Conservation (phyloP, 1,140 invertebrate species). For the Conopomorpha cramerella region DNA sequence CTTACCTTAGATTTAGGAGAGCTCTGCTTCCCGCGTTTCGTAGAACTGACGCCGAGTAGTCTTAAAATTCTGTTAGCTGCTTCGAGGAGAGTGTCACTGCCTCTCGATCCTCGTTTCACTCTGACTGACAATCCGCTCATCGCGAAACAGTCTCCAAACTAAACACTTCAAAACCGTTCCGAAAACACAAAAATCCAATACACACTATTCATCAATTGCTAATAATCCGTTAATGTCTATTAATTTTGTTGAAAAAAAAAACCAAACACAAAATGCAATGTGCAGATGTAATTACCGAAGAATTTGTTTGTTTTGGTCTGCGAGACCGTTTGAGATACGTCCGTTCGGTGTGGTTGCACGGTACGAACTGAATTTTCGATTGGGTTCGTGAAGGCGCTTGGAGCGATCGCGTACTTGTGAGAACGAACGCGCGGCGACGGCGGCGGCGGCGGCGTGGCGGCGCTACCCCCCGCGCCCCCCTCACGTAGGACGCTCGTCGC, state of each 20-base stretch:
- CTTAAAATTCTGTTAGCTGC: slow-evolving; percentile 59
- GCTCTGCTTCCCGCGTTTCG: slow-evolving; percentile 55
- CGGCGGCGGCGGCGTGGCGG: slow-evolving; percentile 8
- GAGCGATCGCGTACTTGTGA: slow-evolving; percentile 41
- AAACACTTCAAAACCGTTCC: slow-evolving; percentile 29
- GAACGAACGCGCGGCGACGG: slow-evolving; percentile 38
- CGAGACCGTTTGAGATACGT: slow-evolving; percentile 22
- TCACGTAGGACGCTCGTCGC: slow-evolving; percentile 6
- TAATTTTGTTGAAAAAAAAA: slow-evolving; percentile 13
- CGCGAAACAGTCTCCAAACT: slow-evolving; percentile 43
- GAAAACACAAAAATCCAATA: slow-evolving; percentile 42
- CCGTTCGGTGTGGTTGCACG: slow-evolving; percentile 30
- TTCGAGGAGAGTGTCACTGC: slow-evolving; percentile 57
- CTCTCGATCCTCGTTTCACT: slow-evolving; percentile 60
- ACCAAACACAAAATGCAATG: not conserved
- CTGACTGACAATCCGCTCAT: slow-evolving; percentile 58
- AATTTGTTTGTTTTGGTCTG: slow-evolving; percentile 1
- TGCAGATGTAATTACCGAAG: not conserved
- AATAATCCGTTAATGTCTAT: slow-evolving; percentile 4
- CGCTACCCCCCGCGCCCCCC: slow-evolving; percentile 11
- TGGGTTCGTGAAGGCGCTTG: slow-evolving; percentile 1
- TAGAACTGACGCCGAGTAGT: slow-evolving; percentile 53
- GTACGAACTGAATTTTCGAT: slow-evolving; percentile 34
- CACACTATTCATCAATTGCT: slow-evolving; percentile 23
- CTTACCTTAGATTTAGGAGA: slow-evolving; percentile 55